phyloP scores from a whole-genome alignment of 1,140 invertebrate species.

The Ephestia elutella region DNA sequence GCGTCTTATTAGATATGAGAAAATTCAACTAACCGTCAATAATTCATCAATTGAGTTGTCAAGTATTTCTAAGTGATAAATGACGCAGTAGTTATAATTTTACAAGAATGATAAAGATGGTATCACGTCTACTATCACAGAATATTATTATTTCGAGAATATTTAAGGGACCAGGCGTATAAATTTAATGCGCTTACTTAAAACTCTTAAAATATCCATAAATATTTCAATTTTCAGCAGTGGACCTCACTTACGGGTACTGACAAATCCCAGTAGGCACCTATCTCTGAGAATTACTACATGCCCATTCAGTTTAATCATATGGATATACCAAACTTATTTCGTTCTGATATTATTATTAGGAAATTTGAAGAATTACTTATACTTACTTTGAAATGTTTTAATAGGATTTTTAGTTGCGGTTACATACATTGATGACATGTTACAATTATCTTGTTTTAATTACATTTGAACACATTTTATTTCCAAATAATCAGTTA shows the following conservation, averaged over 20 bases:
- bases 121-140: slow-evolving; percentile 73
- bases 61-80: slow-evolving; percentile 38
- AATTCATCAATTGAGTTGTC: slow-evolving; percentile 3
- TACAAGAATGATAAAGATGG: slow-evolving; percentile 62
- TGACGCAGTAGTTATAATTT: slow-evolving; percentile 44
- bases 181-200: slow-evolving; percentile 44
- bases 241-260: slow-evolving; percentile 13
- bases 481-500: slow-evolving; percentile 6
- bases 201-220: slow-evolving; percentile 24
- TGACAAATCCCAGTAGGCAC: slow-evolving; percentile 20
- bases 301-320: background rate
- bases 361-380: slow-evolving; percentile 7
- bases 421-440: slow-evolving; percentile 10
- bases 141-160: slow-evolving; percentile 65
- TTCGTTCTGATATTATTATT: background rate
- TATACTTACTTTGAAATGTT: slow-evolving; percentile 5
- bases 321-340: background rate
- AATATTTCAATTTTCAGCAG: slow-evolving; percentile 14
- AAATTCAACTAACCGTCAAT: background rate
- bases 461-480: slow-evolving; percentile 8
- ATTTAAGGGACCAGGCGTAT: slow-evolving; percentile 37
- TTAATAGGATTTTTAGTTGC: slow-evolving; percentile 5
- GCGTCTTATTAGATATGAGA: background rate
- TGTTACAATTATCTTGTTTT: slow-evolving; percentile 8
- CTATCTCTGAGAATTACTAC: slow-evolving; percentile 17